Base-by-base conservation (phyloP, 2,113 vertebrate species). In the Calcarius ornatus region DNA sequence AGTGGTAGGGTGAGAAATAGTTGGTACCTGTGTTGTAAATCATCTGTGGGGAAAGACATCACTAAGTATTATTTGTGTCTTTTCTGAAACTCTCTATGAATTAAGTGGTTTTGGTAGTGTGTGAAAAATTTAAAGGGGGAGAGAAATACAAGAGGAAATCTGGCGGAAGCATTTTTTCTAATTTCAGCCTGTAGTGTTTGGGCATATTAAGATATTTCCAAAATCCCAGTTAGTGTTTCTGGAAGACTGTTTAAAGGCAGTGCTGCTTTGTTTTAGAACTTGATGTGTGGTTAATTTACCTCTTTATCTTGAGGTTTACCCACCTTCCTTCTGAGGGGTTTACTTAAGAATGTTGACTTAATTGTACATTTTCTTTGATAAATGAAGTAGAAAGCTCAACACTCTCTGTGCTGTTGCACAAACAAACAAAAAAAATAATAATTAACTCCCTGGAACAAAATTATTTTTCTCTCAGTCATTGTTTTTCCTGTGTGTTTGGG, bases 41-140 rank as follows among this genome's bases (percentile, higher is more conserved):
- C 6, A 25, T 3, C n/a, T 71, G 0, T 54, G 19, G 40, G 31
- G 18, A 59, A 42, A n/a, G 0, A 2, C 2, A 4, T 64, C 5
- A 16, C 31, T 68, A 21, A 51, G 15, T 20, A 77, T 45, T 20
- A 77, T 45, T 69, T 59, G 12, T 37, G 11, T 12, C 4, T 23
- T 61, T 80, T 42, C 60, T 68, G 1, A 47, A 64, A n/a, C 43
- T 69, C 20, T 33, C 0, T 0, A 15, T 80, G 3, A 60, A 68
- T 65, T 56, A 51, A 64, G 21, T 24, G 4, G 1, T 60, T 53
- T 56, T 68, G 18, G 8, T 68, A 22, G 20, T 75, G 3, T 76
- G 18, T 85, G 28, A 47, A 86, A 88, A 81, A 88, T 45, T 43
- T 60, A 63, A 43, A 77, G 37, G 10, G 31, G 12, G 30, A n/a